Base-by-base conservation (phyloP, 2,113 vertebrate species). In the Ophthalmolycus amberensis region DNA sequence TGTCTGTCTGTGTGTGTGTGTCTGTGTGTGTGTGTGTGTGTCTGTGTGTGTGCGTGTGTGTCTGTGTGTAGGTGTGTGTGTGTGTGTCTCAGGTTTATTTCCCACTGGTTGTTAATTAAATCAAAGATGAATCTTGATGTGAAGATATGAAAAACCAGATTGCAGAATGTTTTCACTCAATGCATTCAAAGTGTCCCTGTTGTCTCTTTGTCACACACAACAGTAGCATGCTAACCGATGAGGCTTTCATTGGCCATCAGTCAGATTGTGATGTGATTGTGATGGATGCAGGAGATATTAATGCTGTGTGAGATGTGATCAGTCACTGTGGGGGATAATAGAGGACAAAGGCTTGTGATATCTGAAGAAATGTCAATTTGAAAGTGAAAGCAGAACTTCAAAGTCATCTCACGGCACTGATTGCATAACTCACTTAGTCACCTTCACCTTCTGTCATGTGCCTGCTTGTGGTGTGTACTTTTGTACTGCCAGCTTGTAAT, bases 211-310 rank as follows among this genome's bases (percentile, higher is more conserved):
- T 71, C 38, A 22, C 3, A 2, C 3, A n/a, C 11, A 58, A 72
- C 73, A 76, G 65, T 37, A 37, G 20, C 7, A 5, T 2, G 27
- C 59, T 77, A 71, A 82, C 40, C 12, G 22, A 72, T 1, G n/a
- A 79, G 71, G 54, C 32, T 82, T 82, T 82, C 42, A 86, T 73
- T 81, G 42, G 27, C 32, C 80, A 89, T 89, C 75, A 46, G 40
- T 86, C 62, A 79, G 54, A 79, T 20, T 38, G 34, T 37, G 40
- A 18, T 84, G 82, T 79, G 37, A 6, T 22, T 67, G 20, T 71
- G 25, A 25, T 25, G 42, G 71, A 82, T 82, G 68, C 60, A 79
- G 27, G 50, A 54, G 40, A 73, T 64, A 74, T 77, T 88, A 79
- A 86, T 81, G 75, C 75, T 71, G 66, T n/a, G 52, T 59, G 64